A percentile compares a stretch with the other conserved stretches of the same genome.
Evolutionary conservation across 2,113 vertebrate genomes (phyloP).

Genomic region (Archilochus colubris): DNA sequence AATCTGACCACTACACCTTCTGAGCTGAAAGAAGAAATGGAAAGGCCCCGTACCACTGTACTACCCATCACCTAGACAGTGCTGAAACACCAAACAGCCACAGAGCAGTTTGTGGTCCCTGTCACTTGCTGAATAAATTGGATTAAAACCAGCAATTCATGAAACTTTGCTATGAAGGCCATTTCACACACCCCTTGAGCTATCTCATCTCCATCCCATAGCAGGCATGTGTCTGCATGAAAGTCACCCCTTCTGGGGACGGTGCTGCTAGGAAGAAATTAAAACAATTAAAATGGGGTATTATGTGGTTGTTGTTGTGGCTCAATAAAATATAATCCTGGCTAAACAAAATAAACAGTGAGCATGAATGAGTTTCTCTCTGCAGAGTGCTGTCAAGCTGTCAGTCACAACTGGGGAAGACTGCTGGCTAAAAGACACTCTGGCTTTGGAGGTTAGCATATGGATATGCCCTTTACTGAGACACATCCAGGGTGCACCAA

Average conservation of each 20-base stretch:
- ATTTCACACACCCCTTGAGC: not conserved
- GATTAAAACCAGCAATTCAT: constrained; percentile 4
- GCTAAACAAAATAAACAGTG: constrained; percentile 31
- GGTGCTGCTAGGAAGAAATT: constrained; percentile 1
- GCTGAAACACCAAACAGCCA: not conserved
- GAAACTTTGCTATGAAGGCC: not conserved
- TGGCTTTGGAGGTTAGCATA: constrained; percentile 33
- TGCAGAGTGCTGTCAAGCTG: not conserved
- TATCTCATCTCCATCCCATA: not conserved
- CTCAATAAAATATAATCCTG: constrained; percentile 11
- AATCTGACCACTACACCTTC: not conserved
- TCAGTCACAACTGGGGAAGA: constrained; percentile 36
- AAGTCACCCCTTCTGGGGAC: constrained; percentile 20
- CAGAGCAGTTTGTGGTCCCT: not conserved
- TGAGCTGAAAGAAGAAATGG: not conserved
- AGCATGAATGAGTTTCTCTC: not conserved
- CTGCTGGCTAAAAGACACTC: constrained; percentile 33
- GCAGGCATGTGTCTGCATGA: not conserved
- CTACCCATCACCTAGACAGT: not conserved
- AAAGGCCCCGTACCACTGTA: not conserved
- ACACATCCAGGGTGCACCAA: not conserved
- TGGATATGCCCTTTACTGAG: constrained; percentile 16
- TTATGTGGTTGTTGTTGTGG: not conserved
- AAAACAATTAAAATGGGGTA: constrained; percentile 32
- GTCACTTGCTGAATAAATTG: not conserved